A percentile compares a stretch with the other conserved stretches of the same genome.
phyloP scores from a whole-genome alignment of 1,140 invertebrate genomes.

The Paralvinella palmiformis region DNA sequence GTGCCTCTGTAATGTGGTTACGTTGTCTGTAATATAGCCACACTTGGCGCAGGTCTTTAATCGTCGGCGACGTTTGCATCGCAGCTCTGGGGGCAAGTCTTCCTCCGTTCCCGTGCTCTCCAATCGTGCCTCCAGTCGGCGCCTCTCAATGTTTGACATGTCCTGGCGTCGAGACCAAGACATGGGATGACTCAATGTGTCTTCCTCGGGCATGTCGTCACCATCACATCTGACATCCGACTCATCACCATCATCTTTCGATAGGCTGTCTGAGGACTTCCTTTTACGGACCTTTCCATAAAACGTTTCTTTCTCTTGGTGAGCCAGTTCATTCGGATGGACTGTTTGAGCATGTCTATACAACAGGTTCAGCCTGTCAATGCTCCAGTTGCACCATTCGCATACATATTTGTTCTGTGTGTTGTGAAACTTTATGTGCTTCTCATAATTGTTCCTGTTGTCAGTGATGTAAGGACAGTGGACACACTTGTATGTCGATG shows the following conservation, averaged over 20 bases:
- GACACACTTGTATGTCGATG: constrained; percentile 30
- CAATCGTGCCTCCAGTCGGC: no score
- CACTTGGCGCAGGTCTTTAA: constrained; percentile 35
- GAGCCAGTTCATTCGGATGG: background rate
- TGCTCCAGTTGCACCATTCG: constrained; percentile 44
- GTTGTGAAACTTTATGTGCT: constrained; percentile 37
- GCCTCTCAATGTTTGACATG: no score
- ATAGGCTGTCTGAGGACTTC: constrained; percentile 26
- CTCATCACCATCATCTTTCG: no score
- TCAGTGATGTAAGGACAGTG: constrained; percentile 38
- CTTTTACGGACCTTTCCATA: constrained; percentile 31
- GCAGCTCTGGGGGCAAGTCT: no score
- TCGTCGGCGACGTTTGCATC: no score
- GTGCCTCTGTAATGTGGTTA: constrained; percentile 36
- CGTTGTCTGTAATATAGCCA: constrained; percentile 36
- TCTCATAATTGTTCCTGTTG: constrained; percentile 31
- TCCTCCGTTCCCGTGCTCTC: no score
- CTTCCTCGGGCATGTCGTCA: no score
- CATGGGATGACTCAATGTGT: no score
- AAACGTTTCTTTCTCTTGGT: background rate
- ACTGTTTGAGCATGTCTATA: constrained; percentile 27
- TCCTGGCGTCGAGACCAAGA: no score
- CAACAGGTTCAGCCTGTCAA: constrained; percentile 33
- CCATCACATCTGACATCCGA: no score
- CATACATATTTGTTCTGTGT: constrained; percentile 35